Percentiles rank a stretch among this genome's conserved stretches.
phyloP scores from a whole-genome alignment of 2,113 vertebrate genomes.

The Lethenteron reissneri region DNA sequence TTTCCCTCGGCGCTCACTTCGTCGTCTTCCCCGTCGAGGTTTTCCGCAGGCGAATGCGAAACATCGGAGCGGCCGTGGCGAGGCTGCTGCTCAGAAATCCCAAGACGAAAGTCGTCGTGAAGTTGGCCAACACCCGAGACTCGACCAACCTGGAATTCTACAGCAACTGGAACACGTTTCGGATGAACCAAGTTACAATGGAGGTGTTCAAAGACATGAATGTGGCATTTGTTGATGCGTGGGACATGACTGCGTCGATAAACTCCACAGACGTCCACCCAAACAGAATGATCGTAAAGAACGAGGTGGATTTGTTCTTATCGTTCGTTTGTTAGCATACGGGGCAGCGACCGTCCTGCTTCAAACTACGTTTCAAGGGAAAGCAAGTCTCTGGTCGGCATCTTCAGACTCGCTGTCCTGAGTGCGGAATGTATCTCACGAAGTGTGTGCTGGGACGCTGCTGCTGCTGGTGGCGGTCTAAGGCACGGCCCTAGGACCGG shows the following conservation, averaged over 20 bases:
- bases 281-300: constrained; percentile 47
- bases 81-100: constrained; percentile 57
- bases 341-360: too few species aligned
- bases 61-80: constrained; percentile 50
- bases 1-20: constrained; percentile 84
- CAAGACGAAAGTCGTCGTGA: constrained; percentile 42
- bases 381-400: too few species aligned
- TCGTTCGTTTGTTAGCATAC: constrained; percentile 36
- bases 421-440: too few species aligned
- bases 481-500: too few species aligned
- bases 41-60: constrained; percentile 57
- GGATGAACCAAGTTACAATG: constrained; percentile 51
- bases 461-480: too few species aligned
- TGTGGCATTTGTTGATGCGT: constrained; percentile 66
- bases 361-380: too few species aligned
- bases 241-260: constrained; percentile 79
- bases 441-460: too few species aligned
- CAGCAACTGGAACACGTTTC: constrained; percentile 63
- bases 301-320: constrained; percentile 57
- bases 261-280: constrained; percentile 58
- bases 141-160: constrained; percentile 10
- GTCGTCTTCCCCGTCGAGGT: constrained; percentile 73
- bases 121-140: constrained; percentile 55
- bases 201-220: constrained; percentile 70
- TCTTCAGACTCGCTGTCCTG: too few species aligned